These are phyloP conservation scores for Zeuzera pyrina DNA, from an alignment of 2,888 invertebrate species.

Conservation along the genomic window DNA sequence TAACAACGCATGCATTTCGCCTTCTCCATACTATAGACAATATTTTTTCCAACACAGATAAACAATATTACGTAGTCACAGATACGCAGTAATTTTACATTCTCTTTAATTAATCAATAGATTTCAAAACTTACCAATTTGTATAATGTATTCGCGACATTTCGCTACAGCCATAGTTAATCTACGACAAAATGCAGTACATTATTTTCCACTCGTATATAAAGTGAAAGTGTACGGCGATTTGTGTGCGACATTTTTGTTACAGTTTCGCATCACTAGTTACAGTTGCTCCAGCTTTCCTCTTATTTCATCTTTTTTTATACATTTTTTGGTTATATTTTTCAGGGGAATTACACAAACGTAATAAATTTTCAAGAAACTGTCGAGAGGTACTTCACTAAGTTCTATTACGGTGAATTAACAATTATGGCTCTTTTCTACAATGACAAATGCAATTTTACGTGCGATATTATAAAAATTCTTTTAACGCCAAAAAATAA, in stretches of 20 bases:
- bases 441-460: slow-evolving; percentile 23
- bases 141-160: no score
- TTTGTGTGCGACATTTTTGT: background rate
- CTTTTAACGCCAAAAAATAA: no score
- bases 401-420: slow-evolving; percentile 9
- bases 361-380: slow-evolving; percentile 4
- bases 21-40: no score
- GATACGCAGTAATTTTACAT: no score
- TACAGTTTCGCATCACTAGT: background rate
- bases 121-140: no score
- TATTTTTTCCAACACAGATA: no score
- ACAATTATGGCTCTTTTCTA: slow-evolving; percentile 10
- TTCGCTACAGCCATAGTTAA: background rate
- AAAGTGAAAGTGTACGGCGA: no score
- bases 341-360: slow-evolving; percentile 7
- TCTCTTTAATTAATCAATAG: no score
- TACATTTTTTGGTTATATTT: background rate
- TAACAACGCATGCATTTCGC: no score
- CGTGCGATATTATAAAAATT: no score
- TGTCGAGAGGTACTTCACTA: slow-evolving; percentile 7
- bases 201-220: no score
- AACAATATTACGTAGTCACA: no score
- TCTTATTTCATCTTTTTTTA: background rate
- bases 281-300: background rate
- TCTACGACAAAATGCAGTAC: background rate